Evolutionary conservation across 2,797 vertebrate species (phyloP).

Genomic region (Esox masquinongy): DNA sequence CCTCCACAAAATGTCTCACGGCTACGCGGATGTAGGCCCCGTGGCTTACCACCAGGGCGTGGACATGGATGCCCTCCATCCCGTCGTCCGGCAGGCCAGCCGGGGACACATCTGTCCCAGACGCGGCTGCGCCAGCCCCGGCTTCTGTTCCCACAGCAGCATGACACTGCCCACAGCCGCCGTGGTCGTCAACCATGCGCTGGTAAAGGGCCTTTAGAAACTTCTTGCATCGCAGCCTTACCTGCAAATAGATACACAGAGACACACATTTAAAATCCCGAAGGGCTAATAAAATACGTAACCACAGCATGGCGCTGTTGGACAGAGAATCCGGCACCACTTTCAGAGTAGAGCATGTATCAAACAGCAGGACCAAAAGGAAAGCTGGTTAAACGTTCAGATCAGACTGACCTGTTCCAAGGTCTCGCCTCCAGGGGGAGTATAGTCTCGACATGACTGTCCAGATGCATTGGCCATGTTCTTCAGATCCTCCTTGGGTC

Average conservation of each 20-base stretch:
- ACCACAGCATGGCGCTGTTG: conserved; percentile 41
- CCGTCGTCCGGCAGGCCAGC: conserved; percentile 37
- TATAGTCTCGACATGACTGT: conserved; percentile 83
- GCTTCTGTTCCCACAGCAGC: conserved; percentile 3
- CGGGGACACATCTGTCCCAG: conserved; percentile 26
- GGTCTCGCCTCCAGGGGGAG: conserved; percentile 91
- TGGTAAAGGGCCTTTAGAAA: conserved; percentile 87
- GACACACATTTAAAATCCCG: neutral
- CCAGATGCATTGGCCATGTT: conserved; percentile 90
- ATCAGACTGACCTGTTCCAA: conserved; percentile 80
- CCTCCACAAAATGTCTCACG: conserved; percentile 83
- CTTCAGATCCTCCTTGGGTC: conserved; percentile 81
- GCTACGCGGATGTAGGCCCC: conserved; percentile 90
- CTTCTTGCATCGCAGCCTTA: conserved; percentile 83
- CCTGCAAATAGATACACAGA: conserved; percentile 67
- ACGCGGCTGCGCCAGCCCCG: conserved; percentile 7
- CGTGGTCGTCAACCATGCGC: conserved; percentile 70
- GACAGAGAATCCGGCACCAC: conserved; percentile 21
- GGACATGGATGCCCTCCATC: conserved; percentile 58
- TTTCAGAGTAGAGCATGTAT: neutral
- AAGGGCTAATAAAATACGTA: neutral
- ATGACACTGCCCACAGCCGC: conserved; percentile 27
- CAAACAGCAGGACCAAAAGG: neutral
- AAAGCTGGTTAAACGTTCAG: neutral
- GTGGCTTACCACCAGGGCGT: conserved; percentile 88